Percentiles rank a stretch among this genome's conserved stretches.
Evolutionary conservation across 2,113 vertebrate genomes (phyloP).

Genomic region (Myxocyprinus asiaticus): DNA sequence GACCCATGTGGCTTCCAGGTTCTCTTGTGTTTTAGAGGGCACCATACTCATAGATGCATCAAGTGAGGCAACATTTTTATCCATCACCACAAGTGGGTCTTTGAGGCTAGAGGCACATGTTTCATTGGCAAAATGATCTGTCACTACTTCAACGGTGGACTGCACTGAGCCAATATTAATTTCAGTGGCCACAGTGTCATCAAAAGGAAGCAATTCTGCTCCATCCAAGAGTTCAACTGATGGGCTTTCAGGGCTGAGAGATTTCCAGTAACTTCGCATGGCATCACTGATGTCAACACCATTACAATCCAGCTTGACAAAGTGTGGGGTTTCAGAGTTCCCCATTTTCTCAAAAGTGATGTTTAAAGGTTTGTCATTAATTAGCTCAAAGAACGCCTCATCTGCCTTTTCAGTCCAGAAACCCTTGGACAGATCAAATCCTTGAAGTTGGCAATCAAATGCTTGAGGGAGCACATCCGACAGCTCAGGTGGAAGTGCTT

Average conservation of each 20-base stretch:
- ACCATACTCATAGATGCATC: background rate
- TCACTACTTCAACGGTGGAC: background rate
- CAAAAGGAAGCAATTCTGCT: background rate
- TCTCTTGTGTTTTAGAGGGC: background rate
- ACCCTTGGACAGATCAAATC: constrained; percentile 75
- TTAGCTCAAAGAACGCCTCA: constrained; percentile 73
- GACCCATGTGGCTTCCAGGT: background rate
- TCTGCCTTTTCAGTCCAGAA: constrained; percentile 75
- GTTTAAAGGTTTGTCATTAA: constrained; percentile 74
- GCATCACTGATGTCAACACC: constrained; percentile 76
- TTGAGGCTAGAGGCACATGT: background rate
- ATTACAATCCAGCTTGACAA: constrained; percentile 76
- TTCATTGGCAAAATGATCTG: background rate
- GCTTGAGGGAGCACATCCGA: constrained; percentile 77
- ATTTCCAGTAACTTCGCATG: constrained; percentile 78
- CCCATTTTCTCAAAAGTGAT: constrained; percentile 73
- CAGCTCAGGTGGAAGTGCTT: constrained; percentile 72
- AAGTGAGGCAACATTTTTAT: background rate
- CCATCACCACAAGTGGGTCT: background rate
- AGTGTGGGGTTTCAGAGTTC: constrained; percentile 61
- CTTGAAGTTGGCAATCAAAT: constrained; percentile 85
- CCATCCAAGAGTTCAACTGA: constrained; percentile 4
- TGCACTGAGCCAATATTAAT: background rate
- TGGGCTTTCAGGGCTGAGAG: background rate
- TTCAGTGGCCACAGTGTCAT: background rate